Evolutionary conservation across 2,797 vertebrate species (phyloP).

Genomic region (Psittacula derbiana): DNA sequence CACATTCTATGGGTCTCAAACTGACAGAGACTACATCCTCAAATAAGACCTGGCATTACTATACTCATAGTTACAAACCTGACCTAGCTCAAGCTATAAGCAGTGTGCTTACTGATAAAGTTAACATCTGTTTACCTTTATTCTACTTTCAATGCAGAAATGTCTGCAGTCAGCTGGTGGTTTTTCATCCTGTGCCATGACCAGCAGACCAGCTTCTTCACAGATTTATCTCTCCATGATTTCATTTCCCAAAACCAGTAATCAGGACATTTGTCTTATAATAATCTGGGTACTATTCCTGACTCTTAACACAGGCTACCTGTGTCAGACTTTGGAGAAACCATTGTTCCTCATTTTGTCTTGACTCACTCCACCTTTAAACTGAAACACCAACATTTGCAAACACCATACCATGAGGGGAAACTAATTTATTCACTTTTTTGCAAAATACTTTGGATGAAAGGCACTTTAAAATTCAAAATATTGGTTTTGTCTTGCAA

Average conservation of each 20-base stretch:
- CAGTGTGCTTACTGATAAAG: not conserved
- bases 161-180: not conserved
- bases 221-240: not conserved
- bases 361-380: not conserved
- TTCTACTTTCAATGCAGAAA: not conserved
- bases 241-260: not conserved
- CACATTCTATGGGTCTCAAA: not conserved
- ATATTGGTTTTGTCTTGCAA: conserved; percentile 24
- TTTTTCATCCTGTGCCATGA: not conserved
- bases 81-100: not conserved
- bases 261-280: not conserved
- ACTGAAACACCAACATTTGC: not conserved
- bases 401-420: not conserved
- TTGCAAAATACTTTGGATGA: not conserved
- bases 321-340: not conserved
- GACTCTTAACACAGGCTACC: not conserved
- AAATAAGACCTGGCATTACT: not conserved
- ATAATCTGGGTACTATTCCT: not conserved
- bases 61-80: not conserved
- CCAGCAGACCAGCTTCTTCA: not conserved
- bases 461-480: conserved; percentile 35
- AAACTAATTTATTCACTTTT: not conserved
- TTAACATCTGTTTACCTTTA: not conserved
- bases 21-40: not conserved
- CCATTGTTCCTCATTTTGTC: not conserved